A percentile compares a stretch with the other conserved stretches of the same genome.
These are phyloP conservation scores for Azorinus chamasolen DNA, from an alignment of 2,888 invertebrate species.

Conservation along the genomic window DNA sequence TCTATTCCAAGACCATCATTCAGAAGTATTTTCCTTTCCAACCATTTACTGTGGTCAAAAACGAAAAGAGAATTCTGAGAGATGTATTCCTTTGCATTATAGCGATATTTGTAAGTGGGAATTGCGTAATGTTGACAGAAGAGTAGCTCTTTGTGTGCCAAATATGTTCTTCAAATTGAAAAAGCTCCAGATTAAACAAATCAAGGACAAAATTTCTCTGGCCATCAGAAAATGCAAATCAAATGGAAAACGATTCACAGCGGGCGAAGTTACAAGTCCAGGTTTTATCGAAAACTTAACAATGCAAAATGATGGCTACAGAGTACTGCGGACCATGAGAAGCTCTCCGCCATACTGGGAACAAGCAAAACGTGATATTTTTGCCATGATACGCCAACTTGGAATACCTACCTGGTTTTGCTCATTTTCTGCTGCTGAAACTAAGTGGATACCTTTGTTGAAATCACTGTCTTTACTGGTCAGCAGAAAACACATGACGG, in stretches of 20 bases:
- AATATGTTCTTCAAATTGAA: slow-evolving; percentile 49
- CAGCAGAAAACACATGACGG: background rate
- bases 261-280: slow-evolving; percentile 32
- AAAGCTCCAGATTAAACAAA: slow-evolving; percentile 40
- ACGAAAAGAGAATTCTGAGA: slow-evolving; percentile 16
- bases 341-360: slow-evolving; percentile 51
- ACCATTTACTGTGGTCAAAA: slow-evolving; percentile 31
- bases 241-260: slow-evolving; percentile 21
- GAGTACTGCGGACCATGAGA: slow-evolving; percentile 35
- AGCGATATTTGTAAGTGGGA: slow-evolving; percentile 48
- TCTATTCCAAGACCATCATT: slow-evolving; percentile 22
- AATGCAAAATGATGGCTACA: slow-evolving; percentile 41
- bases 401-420: slow-evolving; percentile 34
- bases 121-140: slow-evolving; percentile 37
- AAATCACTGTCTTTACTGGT: background rate
- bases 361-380: slow-evolving; percentile 37
- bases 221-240: slow-evolving; percentile 38
- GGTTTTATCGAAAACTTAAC: slow-evolving; percentile 37
- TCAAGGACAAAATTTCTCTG: slow-evolving; percentile 34
- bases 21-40: slow-evolving; percentile 40
- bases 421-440: slow-evolving; percentile 63
- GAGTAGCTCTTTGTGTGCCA: slow-evolving; percentile 30
- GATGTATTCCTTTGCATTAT: slow-evolving; percentile 31
- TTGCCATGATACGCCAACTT: slow-evolving; percentile 52
- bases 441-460: slow-evolving; percentile 49